These are phyloP conservation scores for Agapornis roseicollis DNA, from an alignment of 2,113 vertebrate species.

Conservation along the genomic window DNA sequence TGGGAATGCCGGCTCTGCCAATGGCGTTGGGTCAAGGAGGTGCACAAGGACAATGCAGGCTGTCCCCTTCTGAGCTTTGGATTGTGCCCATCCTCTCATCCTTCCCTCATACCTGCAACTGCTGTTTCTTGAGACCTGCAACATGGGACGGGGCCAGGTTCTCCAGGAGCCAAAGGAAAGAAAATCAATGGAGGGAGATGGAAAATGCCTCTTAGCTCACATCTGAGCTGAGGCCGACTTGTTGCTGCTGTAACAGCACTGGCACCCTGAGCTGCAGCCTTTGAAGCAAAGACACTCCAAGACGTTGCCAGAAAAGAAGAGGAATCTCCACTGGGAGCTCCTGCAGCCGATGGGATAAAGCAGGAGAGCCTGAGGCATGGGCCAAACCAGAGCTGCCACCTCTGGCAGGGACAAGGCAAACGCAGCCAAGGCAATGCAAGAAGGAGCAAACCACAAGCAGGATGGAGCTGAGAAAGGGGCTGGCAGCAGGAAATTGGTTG, in stretches of 20 bases:
- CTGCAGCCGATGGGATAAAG: not conserved
- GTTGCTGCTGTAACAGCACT: not conserved
- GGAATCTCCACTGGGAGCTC: not conserved
- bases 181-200: not conserved
- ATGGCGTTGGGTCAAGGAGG: fast-evolving
- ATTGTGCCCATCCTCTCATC: fast-evolving
- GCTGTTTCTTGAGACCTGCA: not conserved
- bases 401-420: not conserved
- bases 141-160: fast-evolving
- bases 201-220: not conserved
- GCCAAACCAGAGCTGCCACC: not conserved
- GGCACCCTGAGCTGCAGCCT: not conserved
- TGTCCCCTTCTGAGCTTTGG: not conserved
- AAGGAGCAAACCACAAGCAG: not conserved
- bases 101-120: fast-evolving
- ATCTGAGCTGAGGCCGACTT: not conserved
- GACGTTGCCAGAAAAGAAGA: not conserved
- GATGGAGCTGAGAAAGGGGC: fast-evolving
- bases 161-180: not conserved
- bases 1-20: not conserved
- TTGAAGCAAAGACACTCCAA: not conserved
- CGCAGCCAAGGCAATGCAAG: not conserved
- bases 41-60: not conserved
- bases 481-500: not conserved
- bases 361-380: not conserved